Evolutionary conservation across 2,797 vertebrate species (phyloP).

Genomic region (Coendou prehensilis): DNA sequence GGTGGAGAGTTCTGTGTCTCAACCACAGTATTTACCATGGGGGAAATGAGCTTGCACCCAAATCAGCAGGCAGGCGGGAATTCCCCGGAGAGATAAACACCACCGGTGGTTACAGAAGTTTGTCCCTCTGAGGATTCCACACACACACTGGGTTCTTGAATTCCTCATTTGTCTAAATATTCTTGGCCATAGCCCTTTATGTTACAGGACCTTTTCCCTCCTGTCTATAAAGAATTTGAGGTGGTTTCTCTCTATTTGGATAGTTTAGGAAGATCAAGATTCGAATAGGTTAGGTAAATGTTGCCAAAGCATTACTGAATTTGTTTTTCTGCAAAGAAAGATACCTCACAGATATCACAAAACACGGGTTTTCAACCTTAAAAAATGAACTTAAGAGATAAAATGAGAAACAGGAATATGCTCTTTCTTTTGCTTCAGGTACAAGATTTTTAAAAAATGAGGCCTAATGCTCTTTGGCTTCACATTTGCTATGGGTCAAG

Average conservation of each 20-base stretch:
- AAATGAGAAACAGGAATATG: background rate
- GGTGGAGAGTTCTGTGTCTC: slow-evolving; percentile 73
- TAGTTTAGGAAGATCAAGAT: slow-evolving; percentile 57
- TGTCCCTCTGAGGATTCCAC: slow-evolving; percentile 27
- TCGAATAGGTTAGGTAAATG: slow-evolving; percentile 31
- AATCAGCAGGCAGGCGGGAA: slow-evolving; percentile 65
- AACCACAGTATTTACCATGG: slow-evolving; percentile 67
- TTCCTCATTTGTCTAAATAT: background rate
- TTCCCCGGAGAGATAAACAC: slow-evolving; percentile 51
- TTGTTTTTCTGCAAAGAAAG: slow-evolving; percentile 58
- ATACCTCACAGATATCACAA: background rate
- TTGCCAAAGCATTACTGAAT: background rate
- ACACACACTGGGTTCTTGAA: background rate
- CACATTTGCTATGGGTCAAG: background rate
- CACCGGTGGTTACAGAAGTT: slow-evolving; percentile 32
- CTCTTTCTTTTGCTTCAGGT: slow-evolving; percentile 30
- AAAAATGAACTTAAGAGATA: slow-evolving; percentile 48
- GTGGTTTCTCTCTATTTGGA: slow-evolving; percentile 20
- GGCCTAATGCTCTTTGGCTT: slow-evolving; percentile 29
- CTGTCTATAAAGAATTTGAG: slow-evolving; percentile 31
- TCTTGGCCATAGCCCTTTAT: background rate
- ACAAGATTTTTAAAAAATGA: background rate
- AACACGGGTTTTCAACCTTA: slow-evolving; percentile 26
- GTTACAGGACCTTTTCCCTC: background rate
- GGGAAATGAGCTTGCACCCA: slow-evolving; percentile 77